Conservation (phyloP, 2,888 invertebrate genomes). For the Piscicola geometra region DNA sequence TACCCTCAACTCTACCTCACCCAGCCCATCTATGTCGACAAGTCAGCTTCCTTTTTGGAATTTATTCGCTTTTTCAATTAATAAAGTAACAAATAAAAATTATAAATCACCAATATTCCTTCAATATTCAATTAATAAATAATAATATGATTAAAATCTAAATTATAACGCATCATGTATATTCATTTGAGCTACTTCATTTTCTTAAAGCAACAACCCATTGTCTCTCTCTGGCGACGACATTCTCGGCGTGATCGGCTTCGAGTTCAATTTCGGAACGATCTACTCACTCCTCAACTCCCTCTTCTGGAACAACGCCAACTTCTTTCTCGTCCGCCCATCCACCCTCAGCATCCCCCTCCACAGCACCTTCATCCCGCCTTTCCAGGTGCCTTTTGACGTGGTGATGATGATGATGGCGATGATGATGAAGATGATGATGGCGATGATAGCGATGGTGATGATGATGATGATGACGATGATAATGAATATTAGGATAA, state of each 20-base stretch:
- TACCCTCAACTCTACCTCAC: constrained; percentile 6
- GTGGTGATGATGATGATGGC: neutral
- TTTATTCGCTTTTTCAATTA: neutral
- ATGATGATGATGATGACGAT: constrained; percentile 23
- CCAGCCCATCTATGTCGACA: neutral
- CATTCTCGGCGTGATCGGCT: neutral
- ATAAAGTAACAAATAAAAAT: neutral
- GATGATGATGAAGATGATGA: neutral
- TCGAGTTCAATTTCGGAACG: neutral
- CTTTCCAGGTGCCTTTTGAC: neutral
- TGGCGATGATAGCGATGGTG: neutral
- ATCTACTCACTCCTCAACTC: neutral
- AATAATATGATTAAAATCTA: neutral
- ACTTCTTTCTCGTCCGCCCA: neutral
- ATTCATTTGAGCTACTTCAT: no score
- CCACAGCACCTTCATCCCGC: neutral
- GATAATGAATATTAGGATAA: neutral
- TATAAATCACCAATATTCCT: neutral
- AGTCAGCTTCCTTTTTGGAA: neutral
- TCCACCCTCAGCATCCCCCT: neutral
- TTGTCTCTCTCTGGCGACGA: neutral
- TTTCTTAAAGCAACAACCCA: neutral
- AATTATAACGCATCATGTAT: neutral
- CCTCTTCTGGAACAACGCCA: neutral
- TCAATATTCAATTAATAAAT: neutral